Evolutionary conservation across 2,888 invertebrate species (phyloP).

Genomic region (Limnephilus marmoratus): DNA sequence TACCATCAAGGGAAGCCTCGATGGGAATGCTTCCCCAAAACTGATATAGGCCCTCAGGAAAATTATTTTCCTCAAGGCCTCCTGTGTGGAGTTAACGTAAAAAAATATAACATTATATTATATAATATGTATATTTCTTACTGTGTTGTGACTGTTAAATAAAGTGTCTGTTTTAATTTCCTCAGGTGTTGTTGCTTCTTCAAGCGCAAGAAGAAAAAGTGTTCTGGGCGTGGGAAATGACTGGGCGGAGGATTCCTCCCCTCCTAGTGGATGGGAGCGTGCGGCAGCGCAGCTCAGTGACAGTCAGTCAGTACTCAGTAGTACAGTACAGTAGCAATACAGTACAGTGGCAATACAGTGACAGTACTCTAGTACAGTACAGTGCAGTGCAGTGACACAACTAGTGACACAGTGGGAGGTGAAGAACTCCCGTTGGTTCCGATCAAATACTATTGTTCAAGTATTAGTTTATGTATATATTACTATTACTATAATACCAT

Average conservation of each 20-base stretch:
- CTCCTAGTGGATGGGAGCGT: conserved; percentile 13
- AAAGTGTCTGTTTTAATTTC: conserved; percentile 70
- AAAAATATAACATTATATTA: too few species aligned
- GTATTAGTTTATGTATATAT: conserved; percentile 52
- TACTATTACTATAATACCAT: conserved; percentile 49
- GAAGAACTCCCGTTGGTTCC: conserved; percentile 38
- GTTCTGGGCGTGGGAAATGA: conserved; percentile 90
- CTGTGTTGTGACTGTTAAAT: conserved; percentile 67
- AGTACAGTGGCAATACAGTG: conserved; percentile 6
- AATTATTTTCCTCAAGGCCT: too few species aligned
- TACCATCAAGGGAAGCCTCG: too few species aligned
- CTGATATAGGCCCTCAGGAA: too few species aligned
- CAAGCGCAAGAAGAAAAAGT: conserved; percentile 99
- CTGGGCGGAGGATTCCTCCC: conserved; percentile 78
- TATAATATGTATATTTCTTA: neutral
- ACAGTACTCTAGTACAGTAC: too few species aligned
- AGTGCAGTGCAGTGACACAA: conserved; percentile 2
- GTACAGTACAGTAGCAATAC: neutral
- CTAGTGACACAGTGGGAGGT: conserved; percentile 18
- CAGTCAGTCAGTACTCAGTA: neutral
- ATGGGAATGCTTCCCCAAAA: too few species aligned
- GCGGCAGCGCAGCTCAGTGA: conserved; percentile 7
- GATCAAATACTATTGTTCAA: conserved; percentile 49
- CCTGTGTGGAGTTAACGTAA: too few species aligned
- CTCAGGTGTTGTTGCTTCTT: conserved; percentile 99